These are phyloP conservation scores for Neosilurus mollespiculum DNA, from an alignment of 2,797 vertebrate species.

Conservation along the genomic window DNA sequence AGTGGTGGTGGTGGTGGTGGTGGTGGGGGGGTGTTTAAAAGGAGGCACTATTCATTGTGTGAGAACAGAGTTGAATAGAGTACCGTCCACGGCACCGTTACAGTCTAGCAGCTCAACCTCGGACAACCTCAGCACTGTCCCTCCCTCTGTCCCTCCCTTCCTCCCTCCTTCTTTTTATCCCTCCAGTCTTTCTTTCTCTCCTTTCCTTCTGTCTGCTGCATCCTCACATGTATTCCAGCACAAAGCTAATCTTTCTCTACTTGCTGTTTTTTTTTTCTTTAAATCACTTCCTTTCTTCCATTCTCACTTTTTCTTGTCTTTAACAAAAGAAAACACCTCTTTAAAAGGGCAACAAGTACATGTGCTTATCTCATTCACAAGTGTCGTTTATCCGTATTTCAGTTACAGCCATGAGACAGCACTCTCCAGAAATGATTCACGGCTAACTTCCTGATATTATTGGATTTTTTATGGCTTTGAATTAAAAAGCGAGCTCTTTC, in stretches of 20 bases:
- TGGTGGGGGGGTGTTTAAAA: neutral
- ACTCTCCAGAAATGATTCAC: constrained; percentile 47
- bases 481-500: constrained; percentile 43
- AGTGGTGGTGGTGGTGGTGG: neutral
- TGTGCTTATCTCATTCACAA: neutral
- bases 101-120: constrained; percentile 55
- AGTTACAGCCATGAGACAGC: constrained; percentile 19
- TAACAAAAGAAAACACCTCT: neutral
- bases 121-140: constrained; percentile 19
- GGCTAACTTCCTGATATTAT: constrained; percentile 48
- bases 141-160: constrained; percentile 9
- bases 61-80: constrained; percentile 29
- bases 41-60: constrained; percentile 17
- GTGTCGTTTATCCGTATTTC: neutral
- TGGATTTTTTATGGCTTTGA: constrained; percentile 39
- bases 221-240: constrained; percentile 60
- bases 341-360: neutral
- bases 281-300: constrained; percentile 12
- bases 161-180: constrained; percentile 42
- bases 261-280: constrained; percentile 27
- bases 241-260: constrained; percentile 60
- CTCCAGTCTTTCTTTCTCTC: constrained; percentile 23
- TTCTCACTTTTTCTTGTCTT: neutral
- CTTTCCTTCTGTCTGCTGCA: constrained; percentile 24
- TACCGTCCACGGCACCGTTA: constrained; percentile 56